Evolutionary conservation across 1,140 invertebrate genomes (phyloP), one percentile per base, ranked within the genome.

Genomic region (Listronotus oregonensis): DNA sequence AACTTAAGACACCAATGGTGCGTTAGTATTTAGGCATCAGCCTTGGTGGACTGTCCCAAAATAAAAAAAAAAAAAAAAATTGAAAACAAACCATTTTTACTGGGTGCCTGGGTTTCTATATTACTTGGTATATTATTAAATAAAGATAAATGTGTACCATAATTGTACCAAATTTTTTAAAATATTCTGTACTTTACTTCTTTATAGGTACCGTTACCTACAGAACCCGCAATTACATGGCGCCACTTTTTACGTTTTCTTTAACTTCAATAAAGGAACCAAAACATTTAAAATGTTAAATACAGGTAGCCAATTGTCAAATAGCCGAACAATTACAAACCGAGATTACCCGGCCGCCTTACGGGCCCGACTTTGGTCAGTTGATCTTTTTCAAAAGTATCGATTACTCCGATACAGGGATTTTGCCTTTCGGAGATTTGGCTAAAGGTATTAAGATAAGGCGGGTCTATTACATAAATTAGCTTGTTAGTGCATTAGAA

Each of bases 341-440:
- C 15, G 44, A 47, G 44, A 47, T 47, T 47, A 47, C 34, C 7
- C 8, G 34, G 14, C 47, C 21, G 8, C 10, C 21, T 47, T 47
- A 47, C 15, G 4, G 44, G 49, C 60, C 44, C 44, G 9, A 17
- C 18, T 12, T 40, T 31, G 52, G 52, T 55, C 52, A 55, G 52
- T 55, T 42, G 52, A 55, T 55, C 52, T 55, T 42, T 54, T 55
- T 55, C 52, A 55, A 55, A 55, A 40, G 52, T 55, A 55, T 55
- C 52, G 52, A 55, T 55, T 55, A 55, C 49, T 9, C 7, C 4
- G 21, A 4, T n/a, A 47, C 14, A 17, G 15, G 15, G 15, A 14
- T 31, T 51, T 51, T 10, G 15, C 32, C 9, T 12, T 55, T 55
- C 34, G 32, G 34, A 37, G 52, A 55, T 55, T 42, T 15, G 32